Evolutionary conservation across 1,140 invertebrate species (phyloP).

Genomic region (Pseudomyrmex concolor): DNA sequence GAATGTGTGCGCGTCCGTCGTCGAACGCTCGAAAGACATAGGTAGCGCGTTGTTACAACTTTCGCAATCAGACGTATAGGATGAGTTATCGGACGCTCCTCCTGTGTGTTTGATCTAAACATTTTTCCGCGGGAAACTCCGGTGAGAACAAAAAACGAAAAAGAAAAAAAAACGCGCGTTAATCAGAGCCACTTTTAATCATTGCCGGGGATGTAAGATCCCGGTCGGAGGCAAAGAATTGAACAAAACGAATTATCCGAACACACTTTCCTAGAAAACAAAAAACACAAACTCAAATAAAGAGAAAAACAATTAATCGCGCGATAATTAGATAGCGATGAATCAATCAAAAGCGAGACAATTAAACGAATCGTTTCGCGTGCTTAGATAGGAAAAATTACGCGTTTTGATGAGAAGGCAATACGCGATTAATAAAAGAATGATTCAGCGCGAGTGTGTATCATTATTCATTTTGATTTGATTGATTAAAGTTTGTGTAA

Average conservation of each 20-base stretch:
- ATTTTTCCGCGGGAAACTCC: conserved; percentile 27
- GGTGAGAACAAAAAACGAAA: too few relatives aligned
- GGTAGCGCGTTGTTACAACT: conserved; percentile 49
- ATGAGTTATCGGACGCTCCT: conserved; percentile 29
- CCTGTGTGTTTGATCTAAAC: conserved; percentile 22
- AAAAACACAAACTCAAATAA: not conserved
- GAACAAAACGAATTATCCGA: not conserved
- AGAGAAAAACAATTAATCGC: not conserved
- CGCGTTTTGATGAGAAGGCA: not conserved
- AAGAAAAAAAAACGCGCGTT: not conserved
- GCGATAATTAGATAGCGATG: not conserved
- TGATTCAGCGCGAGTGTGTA: not conserved
- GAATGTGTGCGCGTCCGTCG: conserved; percentile 12
- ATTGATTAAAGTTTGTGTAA: conserved; percentile 51
- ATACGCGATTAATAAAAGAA: conserved; percentile 22
- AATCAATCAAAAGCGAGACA: conserved; percentile 6
- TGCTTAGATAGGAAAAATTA: not conserved
- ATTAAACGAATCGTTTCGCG: not conserved
- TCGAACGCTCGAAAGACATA: conserved; percentile 44
- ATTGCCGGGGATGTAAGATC: not conserved
- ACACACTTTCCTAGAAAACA: too few relatives aligned
- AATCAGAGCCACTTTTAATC: conserved; percentile 15
- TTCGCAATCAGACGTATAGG: conserved; percentile 39
- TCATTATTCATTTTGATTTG: conserved; percentile 37
- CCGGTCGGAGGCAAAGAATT: not conserved